Base-by-base conservation (phyloP, 2,888 invertebrate genomes). In the Mayetiola destructor region DNA sequence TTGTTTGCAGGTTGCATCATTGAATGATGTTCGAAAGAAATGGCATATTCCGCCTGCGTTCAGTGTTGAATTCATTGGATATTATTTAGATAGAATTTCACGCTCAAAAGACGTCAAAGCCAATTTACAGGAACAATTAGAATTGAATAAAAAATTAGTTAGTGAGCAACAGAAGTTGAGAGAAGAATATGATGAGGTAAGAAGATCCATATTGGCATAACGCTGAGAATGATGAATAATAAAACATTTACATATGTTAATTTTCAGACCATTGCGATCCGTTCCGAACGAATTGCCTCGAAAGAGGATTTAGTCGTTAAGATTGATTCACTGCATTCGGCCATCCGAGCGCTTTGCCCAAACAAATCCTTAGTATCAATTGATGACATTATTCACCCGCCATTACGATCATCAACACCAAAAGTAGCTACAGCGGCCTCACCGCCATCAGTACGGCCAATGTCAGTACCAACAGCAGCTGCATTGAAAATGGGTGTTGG, bases 31-130 rank as follows among this genome's bases (percentile, higher is more conserved):
- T 5, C 80, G 90, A 10, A 90, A 91, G 64, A 93, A 94, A 64
- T 93, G 93, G 88, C 91, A 94, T 70, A 86, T 95, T 60, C 84
- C 90, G 0, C 92, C 94, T 0, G 92, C 95, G 0, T 91, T 96
- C 68, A 90, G 88, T 53, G 88, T 92, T 0, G 94, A 95, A 70
- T 97, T 93, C 69, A 87, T 95, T 55, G 90, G 88, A 1, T 96
- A 96, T 70, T 95, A 90, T 68, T 73, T 93, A 58, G 94, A 95
- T 70, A 78, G 95, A 23, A 90, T 92, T 68, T 80, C 83, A 4
- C 78, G 93, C 14, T 81, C 92, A 58, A 79, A 82, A 4, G 83
- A 84, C 14, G 79, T 94, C 74, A 84, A 88, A 63, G 76, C 80
- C 23, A 84, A 86, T 30, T 74, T 92, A 6, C 82, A 86, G 63